Evolutionary conservation across 2,113 vertebrate species (phyloP), one percentile per base, ranked within the genome.

Genomic region (Zapornia atra): DNA sequence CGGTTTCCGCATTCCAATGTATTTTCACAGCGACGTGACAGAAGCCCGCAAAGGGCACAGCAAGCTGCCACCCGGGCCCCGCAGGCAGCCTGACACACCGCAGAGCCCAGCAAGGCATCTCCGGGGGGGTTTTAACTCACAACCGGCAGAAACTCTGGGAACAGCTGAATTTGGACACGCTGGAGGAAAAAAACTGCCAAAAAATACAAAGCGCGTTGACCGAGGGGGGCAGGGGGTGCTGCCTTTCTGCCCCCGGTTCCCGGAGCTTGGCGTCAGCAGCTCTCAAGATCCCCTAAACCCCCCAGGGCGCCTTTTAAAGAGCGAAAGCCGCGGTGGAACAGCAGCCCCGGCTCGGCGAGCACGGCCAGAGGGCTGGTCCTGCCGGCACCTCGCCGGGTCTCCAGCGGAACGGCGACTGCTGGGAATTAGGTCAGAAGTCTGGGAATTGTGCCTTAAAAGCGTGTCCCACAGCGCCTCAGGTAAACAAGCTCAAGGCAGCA

Each of bases 251-350:
- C 9, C 38, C 38, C 1, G 15, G 31, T 9, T 18, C 33, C 2
- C 20, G 20, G 19, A 3, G n/a, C 8, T 16, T 1, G 7, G 12
- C 29, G 1, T 2, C 5, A 46, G 10, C 1, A 1, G 18, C 1
- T 12, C 28, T 15, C 2, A 8, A 12, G 14, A 6, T 28, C 31
- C 15, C 53, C 6, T 3, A 2, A 5, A 14, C 12, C 1, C 38
- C 19, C 2, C 33, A 21, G 57, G 46, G 16, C 2, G 4, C 7
- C 5, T 19, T 22, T 20, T 25, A 12, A 22, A 29, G 44, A 15
- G 4, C 4, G 3, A 33, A 38, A 48, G 44, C 46, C 46, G 46
- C 46, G 46, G 44, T 22, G 11, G 26, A 25, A 28, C 42, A 5
- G 14, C 29, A 12, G 10, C 10, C 16, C 3, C n/a, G 12, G 31